Conservation (phyloP, 2,888 invertebrate genomes). For the Latrodectus hesperus region DNA sequence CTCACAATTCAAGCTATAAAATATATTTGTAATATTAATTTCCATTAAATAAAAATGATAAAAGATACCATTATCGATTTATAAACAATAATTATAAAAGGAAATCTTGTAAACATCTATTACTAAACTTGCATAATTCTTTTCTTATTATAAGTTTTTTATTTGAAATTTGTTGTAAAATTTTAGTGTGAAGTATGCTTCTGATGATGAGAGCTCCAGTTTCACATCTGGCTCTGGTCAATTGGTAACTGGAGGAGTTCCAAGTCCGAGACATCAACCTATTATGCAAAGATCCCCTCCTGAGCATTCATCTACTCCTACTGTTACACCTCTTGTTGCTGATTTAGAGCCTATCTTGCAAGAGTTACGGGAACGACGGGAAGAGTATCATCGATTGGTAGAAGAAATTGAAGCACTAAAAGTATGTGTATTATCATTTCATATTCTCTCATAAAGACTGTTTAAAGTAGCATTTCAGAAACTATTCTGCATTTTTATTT, state of each 20-base stretch:
- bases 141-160: neutral
- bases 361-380: slow-evolving; percentile 86
- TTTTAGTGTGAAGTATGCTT: slow-evolving; percentile 72
- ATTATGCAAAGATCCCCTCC: slow-evolving; percentile 46
- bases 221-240: slow-evolving; percentile 67
- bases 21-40: neutral
- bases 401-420: slow-evolving; percentile 82
- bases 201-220: slow-evolving; percentile 73
- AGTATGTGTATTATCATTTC: slow-evolving; percentile 55
- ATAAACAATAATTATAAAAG: neutral
- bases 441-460: too few species aligned
- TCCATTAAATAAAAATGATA: neutral
- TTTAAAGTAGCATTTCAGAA: too few species aligned
- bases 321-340: slow-evolving; percentile 57
- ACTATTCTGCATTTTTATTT: too few species aligned
- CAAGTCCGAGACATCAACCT: slow-evolving; percentile 46
- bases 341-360: slow-evolving; percentile 77
- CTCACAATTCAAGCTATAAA: too few species aligned
- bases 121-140: neutral
- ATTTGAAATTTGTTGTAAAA: neutral
- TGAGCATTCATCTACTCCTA: slow-evolving; percentile 59
- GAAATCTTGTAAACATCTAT: neutral
- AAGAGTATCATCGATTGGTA: slow-evolving; percentile 86
- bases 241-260: slow-evolving; percentile 23
- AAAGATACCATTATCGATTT: neutral